Evolutionary conservation across 2,888 invertebrate genomes (phyloP).

Genomic region (Phrixothrix hirtus): DNA sequence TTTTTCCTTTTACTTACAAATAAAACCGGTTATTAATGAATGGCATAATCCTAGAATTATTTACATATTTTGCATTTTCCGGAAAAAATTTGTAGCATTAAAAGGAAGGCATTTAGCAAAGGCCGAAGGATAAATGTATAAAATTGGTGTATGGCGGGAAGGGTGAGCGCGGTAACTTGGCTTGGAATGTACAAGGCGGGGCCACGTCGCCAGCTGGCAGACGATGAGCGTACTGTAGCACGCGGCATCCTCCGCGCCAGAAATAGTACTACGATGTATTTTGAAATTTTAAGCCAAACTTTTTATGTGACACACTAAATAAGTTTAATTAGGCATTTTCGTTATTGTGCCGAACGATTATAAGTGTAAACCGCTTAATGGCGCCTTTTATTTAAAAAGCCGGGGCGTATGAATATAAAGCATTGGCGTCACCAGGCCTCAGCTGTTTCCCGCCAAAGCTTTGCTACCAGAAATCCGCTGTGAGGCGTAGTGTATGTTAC

Average conservation of each 20-base stretch:
- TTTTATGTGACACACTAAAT: no score
- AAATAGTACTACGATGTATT: conserved; percentile 50
- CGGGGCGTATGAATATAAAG: conserved; percentile 53
- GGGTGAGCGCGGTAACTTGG: conserved; percentile 47
- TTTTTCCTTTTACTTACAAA: not conserved
- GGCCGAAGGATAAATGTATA: not conserved
- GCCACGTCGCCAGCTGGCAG: conserved; percentile 63
- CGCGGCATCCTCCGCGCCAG: conserved; percentile 53
- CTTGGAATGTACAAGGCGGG: conserved; percentile 58
- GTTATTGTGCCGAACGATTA: no score
- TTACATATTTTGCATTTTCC: no score
- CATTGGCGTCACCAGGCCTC: conserved; percentile 60
- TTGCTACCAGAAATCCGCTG: conserved; percentile 67
- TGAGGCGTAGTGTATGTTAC: conserved; percentile 60
- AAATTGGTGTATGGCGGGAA: conserved; percentile 44
- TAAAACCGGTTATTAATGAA: not conserved
- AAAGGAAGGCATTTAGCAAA: not conserved
- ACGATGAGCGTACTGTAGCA: conserved; percentile 58
- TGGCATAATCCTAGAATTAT: no score
- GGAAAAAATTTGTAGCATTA: not conserved
- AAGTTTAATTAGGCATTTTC: no score
- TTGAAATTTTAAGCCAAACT: not conserved
- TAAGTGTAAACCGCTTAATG: no score
- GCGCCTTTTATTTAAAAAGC: conserved; percentile 5
- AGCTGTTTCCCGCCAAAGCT: conserved; percentile 73